Conservation (phyloP, 2,113 vertebrate genomes). For the Oreochromis spilurus region DNA sequence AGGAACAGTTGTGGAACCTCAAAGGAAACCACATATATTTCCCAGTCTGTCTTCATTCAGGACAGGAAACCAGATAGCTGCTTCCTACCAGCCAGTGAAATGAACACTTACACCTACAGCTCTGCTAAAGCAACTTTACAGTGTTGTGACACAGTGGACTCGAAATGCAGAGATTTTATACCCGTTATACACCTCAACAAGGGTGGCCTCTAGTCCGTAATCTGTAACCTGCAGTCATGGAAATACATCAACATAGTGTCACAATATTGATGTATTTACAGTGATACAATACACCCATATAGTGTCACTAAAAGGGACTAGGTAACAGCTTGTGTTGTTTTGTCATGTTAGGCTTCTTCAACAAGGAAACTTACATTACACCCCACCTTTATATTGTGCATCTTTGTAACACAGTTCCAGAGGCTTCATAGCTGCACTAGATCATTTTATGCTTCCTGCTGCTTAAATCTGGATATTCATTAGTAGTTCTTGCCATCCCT, state of each 20-base stretch:
- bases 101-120: background rate
- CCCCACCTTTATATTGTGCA: background rate
- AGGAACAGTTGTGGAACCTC: background rate
- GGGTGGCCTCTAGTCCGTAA: background rate
- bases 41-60: background rate
- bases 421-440: background rate
- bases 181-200: background rate
- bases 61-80: background rate
- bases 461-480: background rate
- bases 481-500: background rate
- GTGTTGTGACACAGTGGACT: background rate
- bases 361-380: background rate
- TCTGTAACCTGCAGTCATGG: background rate
- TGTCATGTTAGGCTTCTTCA: background rate
- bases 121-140: background rate
- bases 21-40: background rate
- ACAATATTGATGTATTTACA: background rate
- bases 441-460: background rate
- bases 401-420: background rate
- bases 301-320: background rate
- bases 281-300: background rate
- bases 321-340: background rate
- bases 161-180: background rate
- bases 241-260: background rate
- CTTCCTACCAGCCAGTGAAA: background rate